Base-by-base conservation (phyloP, 2,797 vertebrate species). In the Scomberomorus guttatus region DNA sequence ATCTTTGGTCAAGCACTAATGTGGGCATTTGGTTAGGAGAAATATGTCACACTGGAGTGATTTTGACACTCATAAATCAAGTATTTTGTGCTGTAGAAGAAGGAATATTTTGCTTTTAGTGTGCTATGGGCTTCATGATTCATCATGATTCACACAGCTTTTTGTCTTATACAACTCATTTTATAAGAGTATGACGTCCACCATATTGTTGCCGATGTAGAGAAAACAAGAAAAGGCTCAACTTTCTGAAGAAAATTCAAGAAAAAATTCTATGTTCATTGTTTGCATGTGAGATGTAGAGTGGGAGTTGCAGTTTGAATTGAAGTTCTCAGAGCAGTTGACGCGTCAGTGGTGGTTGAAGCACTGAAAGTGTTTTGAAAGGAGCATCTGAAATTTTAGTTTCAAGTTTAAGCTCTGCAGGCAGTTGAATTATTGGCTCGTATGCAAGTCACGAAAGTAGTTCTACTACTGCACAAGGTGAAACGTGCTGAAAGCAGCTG, bases 291-390 rank as follows among this genome's bases (percentile, higher is more conserved):
- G 11, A 50, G 39, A 46, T 1, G 13, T 1, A 37, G 52, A 15
- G 18, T 52, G 27, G 34, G 1, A 59, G n/a, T 29, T 22, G 1
- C 11, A 29, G 27, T 34, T 55, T 15, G n/a, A 55, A 13, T 8
- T 20, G 48, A 51, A 37, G 50, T 51, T 27, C 20, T 64, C 18
- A 50, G 37, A 62, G 70, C 50, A 46, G 27, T 48, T 80, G 18
- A 67, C 15, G 48, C 37, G 32, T 78, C 64, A 52, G 25, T 3
- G 72, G n/a, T 56, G 46, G 74, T 63, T 63, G 4, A 60, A 44
- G 12, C 48, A 32, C 25, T 60, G 48, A 52, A 75, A 59, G 27
- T 29, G 25, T 27, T 32, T 64, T 69, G 12, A 63, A 64, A 54
- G 1, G 12, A 27, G 39, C 0, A 46, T 72, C 44, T 37, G 2